These are phyloP conservation scores for Buceros bicornis DNA, from an alignment of 2,797 vertebrate genomes.

Conservation along the genomic window DNA sequence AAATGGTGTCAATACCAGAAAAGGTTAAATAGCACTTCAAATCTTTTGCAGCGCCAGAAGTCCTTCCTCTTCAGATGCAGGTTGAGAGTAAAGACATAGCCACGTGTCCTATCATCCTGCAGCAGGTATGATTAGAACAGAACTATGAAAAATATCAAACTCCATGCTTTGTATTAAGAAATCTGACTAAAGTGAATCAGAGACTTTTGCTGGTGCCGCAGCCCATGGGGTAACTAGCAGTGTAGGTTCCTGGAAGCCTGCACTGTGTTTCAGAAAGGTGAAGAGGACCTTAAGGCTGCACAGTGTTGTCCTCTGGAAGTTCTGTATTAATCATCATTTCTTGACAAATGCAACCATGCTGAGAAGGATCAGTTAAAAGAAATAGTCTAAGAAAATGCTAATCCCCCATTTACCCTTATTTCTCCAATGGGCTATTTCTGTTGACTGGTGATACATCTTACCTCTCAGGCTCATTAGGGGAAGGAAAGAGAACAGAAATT, in stretches of 20 bases:
- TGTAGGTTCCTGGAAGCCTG: background rate
- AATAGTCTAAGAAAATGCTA: background rate
- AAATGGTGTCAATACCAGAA: conserved; percentile 48
- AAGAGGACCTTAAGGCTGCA: too few species aligned
- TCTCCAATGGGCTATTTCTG: background rate
- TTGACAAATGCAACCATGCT: background rate
- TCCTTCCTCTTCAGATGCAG: background rate
- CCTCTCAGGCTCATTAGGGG: background rate
- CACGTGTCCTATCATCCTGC: background rate
- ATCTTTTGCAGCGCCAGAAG: background rate
- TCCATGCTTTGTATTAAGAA: background rate
- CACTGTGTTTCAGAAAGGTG: too few species aligned
- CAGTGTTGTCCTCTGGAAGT: too few species aligned
- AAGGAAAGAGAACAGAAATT: background rate
- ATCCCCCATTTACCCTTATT: background rate
- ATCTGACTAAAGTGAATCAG: background rate
- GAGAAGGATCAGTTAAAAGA: background rate
- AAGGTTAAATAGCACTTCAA: conserved; percentile 61
- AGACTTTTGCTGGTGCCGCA: too few species aligned
- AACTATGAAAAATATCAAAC: background rate
- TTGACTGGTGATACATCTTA: background rate
- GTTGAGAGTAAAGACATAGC: background rate
- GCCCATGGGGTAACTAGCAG: too few species aligned
- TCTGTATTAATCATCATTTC: background rate
- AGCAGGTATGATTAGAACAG: background rate